These are phyloP conservation scores for Diadophis punctatus DNA, from an alignment of 2,113 vertebrate genomes.

Conservation along the genomic window DNA sequence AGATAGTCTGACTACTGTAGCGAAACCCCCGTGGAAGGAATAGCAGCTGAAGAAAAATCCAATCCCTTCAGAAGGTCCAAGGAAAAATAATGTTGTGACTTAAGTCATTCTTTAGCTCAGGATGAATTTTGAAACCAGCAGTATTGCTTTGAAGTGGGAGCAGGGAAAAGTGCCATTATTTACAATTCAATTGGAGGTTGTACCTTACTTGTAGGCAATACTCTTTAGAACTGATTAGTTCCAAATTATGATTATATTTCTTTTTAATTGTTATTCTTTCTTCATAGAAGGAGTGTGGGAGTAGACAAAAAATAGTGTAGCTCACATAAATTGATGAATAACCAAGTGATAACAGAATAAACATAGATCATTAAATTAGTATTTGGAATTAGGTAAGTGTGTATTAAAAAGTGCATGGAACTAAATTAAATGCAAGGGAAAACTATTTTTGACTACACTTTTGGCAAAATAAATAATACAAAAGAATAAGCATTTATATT, in stretches of 20 bases:
- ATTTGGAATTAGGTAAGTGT: not conserved
- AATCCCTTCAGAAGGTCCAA: not conserved
- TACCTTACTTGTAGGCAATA: not conserved
- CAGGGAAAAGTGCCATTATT: not conserved
- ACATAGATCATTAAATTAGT: not conserved
- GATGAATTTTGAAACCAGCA: constrained; percentile 30
- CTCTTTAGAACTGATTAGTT: not conserved
- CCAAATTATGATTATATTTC: not conserved
- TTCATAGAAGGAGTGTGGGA: not conserved
- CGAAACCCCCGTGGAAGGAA: not conserved
- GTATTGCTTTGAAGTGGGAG: constrained; percentile 27
- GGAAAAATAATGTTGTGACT: constrained; percentile 18
- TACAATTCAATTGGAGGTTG: constrained; percentile 3
- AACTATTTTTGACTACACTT: not conserved
- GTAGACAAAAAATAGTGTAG: not conserved
- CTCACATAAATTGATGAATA: not conserved
- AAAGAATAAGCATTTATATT: not conserved
- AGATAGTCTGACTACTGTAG: constrained; percentile 13
- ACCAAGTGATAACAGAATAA: not conserved
- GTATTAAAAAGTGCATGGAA: not conserved
- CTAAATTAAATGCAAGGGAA: not conserved
- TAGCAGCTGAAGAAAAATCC: constrained; percentile 23
- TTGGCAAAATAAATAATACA: not conserved
- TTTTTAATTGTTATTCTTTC: not conserved
- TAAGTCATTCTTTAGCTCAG: constrained; percentile 10